Evolutionary conservation across 1,140 invertebrate genomes (phyloP), one percentile per base, ranked within the genome.

Genomic region (Mesaphorura yosii): DNA sequence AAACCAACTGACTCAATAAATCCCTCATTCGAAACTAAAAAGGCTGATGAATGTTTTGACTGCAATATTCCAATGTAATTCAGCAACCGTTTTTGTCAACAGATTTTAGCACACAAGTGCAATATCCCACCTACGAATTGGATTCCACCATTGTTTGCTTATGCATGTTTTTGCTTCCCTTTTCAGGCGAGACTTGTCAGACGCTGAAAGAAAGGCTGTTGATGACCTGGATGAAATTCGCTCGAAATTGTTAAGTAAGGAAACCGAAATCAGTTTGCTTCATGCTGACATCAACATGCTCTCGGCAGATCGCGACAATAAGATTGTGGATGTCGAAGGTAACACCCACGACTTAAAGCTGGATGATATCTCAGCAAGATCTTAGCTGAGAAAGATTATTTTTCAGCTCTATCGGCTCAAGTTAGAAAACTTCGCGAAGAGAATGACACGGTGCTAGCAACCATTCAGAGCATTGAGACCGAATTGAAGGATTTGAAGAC

Each of bases 251-350:
- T 31, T 62, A 37, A 45, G 38, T 14, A 58, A 58, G 45, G 59
- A 62, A 51, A 62, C 59, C 12, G 55, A 62, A 48, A 29, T 62
- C 15, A 62, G 53, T 42, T 46, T 62, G 47, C 53, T 62, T 12
- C 59, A 62, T 31, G 53, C 59, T 26, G 59, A 62, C 34, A 53
- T 62, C 37, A 58, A 55, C 39, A 56, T 58, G 53, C 31, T 62
- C 28, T 19, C 59, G 2, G 56, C 54, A 6, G 59, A 62, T 27
- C 39, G 59, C 25, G 59, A 62, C 28, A 58, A 62, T 19, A 62
- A 62, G 48, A 45, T 58, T 31, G 39, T 55, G n/a, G 59, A 62
- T 29, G 53, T 62, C 20, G 53, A 62, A 49, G 51, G 59, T 56
- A 58, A 53, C n/a, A n/a, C n/a, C n/a, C n/a, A n/a, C n/a, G 34